Base-by-base conservation (phyloP, 2,113 vertebrate species). In the Athene noctua region DNA sequence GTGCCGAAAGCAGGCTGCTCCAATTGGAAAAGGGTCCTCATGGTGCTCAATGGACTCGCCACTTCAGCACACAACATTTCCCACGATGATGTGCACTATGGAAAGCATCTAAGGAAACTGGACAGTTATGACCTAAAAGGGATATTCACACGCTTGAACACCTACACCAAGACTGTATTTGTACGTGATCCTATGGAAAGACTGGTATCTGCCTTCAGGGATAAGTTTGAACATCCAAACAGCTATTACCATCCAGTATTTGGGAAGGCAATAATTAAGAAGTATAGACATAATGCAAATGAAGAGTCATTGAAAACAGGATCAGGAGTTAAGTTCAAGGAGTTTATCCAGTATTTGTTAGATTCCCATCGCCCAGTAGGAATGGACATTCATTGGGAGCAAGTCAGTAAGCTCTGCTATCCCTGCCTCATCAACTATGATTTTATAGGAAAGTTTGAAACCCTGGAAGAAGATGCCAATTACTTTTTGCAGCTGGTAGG, bases 361-460 rank as follows among this genome's bases (percentile, higher is more conserved):
- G 98, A 98, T 82, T 93, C 97, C 5, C 97, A 96, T 57, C 98
- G 98, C 46, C 98, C 98, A 7, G 77, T 98, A n/a, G 98, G 98
- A 72, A 98, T 98, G 98, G 98, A 98, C 86, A 98, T 98, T 85
- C 98, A 98, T 47, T 98, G 98, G 98, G 98, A 98, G 54, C 97
- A 97, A 68, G 97, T 98, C 66, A 98, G 95, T 93, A 98, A 97
- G 54, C 98, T 98, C 67, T 98, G 98, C 92, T 97, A 98, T 73
- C 98, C 98, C 6, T 98, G 98, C 81, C 91, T 98, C 74, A 98
- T 98, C 85, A 96, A 92, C 47, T 98, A 98, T 58, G 97, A 98
- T 71, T 98, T 98, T 83, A 96, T 98, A 75, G 98, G 98, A 25
- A 98, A 98, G 90, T 98, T 98, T 95, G 98, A 98, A 95, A 98